Base-by-base conservation (phyloP, 2,797 vertebrate species). In the Acanthis flammea region DNA sequence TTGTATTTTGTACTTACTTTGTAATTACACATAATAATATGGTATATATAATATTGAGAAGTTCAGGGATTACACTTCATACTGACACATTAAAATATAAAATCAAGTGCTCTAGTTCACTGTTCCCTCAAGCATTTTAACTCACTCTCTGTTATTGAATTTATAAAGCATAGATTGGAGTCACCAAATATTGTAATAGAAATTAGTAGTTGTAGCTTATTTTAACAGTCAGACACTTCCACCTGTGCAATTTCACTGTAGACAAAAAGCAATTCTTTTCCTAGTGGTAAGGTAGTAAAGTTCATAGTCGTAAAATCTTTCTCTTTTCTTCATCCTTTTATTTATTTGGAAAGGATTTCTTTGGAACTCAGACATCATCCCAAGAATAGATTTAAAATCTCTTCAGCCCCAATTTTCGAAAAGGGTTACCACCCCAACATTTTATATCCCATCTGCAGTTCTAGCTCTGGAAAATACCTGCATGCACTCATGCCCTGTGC, bases 341-440 rank as follows among this genome's bases (percentile, higher is more conserved):
- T 92, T 95, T 77, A 63, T 88, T 90, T 93, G 57, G n/a, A 88
- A 88, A 45, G 12, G 51, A 67, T 95, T 88, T 71, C 51, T 88
- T 76, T 90, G 70, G 73, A 75, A 68, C 55, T 78, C 51, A 50
- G 31, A 44, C 1, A 0, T 71, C 1, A 0, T 81, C 62, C 61
- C 31, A 50, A 54, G 39, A 86, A 90, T 18, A 30, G 14, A 66
- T 85, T 92, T 87, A 33, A 95, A 94, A 82, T 79, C 51, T 66
- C 51, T 92, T 86, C 70, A 78, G 33, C 35, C 61, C 18, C 53
- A 61, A 10, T 70, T 90, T 77, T 67, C 50, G 14, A 58, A 55
- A 48, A 72, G 48, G 53, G 9, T 80, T 86, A 53, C 17, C 74
- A 39, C 45, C 54, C 54, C 35, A 19, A 14, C 35, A 37, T 68